Conservation (phyloP, 2,888 invertebrate genomes). For the Xestia xanthographa region DNA sequence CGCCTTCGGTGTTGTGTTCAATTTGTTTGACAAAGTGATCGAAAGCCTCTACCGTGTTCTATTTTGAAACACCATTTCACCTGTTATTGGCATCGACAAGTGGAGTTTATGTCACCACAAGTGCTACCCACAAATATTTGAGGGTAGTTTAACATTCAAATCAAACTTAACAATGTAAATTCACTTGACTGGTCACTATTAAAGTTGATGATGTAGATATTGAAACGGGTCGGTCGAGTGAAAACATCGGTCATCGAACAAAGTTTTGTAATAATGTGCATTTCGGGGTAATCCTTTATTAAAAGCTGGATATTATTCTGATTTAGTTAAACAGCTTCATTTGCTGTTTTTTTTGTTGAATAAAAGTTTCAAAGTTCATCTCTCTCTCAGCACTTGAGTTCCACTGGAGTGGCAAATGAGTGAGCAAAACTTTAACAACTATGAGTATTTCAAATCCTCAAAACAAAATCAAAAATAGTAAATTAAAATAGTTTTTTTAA, state of each 20-base stretch:
- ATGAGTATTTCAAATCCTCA: constrained; percentile 3
- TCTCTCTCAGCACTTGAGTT: constrained; percentile 2
- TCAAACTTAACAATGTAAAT: constrained; percentile 37
- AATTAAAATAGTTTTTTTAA: background rate
- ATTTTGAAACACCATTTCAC: constrained; percentile 53
- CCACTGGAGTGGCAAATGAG: constrained; percentile 7
- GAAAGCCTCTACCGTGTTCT: constrained; percentile 44
- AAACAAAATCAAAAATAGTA: background rate
- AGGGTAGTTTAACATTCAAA: constrained; percentile 17
- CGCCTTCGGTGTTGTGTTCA: constrained; percentile 55
- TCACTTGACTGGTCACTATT: constrained; percentile 21
- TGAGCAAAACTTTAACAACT: constrained; percentile 16
- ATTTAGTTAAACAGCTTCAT: background rate
- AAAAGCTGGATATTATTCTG: constrained; percentile 15
- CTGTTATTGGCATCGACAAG: constrained; percentile 56
- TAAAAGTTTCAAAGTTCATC: constrained; percentile 2
- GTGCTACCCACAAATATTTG: constrained; percentile 39
- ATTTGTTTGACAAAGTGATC: constrained; percentile 60
- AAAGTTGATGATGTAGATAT: constrained; percentile 31
- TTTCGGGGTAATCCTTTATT: constrained; percentile 22
- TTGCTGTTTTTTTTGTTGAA: constrained; percentile 10
- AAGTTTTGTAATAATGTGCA: constrained; percentile 53
- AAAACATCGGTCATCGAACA: constrained; percentile 41
- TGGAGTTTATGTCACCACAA: constrained; percentile 44
- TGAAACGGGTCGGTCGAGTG: constrained; percentile 31